A percentile compares a stretch with the other conserved stretches of the same genome.
Conservation (phyloP, 2,113 vertebrate genomes). For the Theropithecus gelada region DNA sequence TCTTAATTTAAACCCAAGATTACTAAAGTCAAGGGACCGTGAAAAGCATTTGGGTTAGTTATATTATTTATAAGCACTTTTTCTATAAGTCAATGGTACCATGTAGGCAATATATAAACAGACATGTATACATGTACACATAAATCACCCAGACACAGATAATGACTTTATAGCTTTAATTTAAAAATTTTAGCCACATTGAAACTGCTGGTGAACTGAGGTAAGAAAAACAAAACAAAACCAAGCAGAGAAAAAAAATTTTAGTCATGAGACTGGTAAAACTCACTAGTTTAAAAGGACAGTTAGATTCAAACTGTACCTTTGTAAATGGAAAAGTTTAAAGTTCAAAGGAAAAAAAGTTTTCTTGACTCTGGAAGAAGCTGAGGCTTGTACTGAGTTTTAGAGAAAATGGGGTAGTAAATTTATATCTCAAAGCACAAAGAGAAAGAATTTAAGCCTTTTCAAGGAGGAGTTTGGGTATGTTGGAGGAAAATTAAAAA, state of each 20-base stretch:
- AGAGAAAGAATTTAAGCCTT: neutral
- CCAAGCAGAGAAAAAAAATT: no score
- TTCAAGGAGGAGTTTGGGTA: neutral
- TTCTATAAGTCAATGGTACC: neutral
- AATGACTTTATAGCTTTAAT: neutral
- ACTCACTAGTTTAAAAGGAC: neutral
- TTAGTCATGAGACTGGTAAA: neutral
- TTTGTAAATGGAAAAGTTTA: neutral
- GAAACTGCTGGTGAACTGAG: no score
- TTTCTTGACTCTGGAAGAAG: no score
- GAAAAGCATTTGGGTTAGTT: neutral
- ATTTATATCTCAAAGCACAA: neutral
- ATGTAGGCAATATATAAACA: neutral
- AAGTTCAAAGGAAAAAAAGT: neutral
- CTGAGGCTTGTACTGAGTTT: neutral
- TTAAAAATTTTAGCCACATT: no score
- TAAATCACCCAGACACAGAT: neutral
- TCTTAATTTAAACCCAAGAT: neutral
- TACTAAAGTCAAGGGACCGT: neutral
- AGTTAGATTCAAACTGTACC: neutral
- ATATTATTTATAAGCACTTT: neutral
- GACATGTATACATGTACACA: neutral
- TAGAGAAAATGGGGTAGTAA: neutral
- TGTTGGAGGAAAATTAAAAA: neutral
- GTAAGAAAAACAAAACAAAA: no score